Evolutionary conservation across 2,888 invertebrate genomes (phyloP).

Genomic region (Shargacucullia verbasci): DNA sequence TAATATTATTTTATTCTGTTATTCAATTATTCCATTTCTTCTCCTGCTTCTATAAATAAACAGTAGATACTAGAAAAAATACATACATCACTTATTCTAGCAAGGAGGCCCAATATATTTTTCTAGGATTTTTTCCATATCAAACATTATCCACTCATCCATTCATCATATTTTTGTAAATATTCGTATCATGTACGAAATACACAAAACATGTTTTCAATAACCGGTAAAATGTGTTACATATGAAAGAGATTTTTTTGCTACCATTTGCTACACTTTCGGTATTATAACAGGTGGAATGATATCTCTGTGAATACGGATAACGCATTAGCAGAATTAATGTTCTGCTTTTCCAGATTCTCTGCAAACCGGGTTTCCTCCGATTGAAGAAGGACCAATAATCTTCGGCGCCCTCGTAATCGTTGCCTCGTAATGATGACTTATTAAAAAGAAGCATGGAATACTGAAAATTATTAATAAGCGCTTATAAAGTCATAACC

Average conservation of each 20-base stretch:
- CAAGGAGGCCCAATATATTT: not conserved
- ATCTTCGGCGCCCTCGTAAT: constrained; percentile 42
- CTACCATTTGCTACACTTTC: constrained; percentile 26
- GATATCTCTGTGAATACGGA: constrained; percentile 60
- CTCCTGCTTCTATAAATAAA: not conserved
- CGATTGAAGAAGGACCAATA: constrained; percentile 57
- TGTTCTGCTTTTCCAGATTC: constrained; percentile 67
- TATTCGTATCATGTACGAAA: constrained; percentile 26
- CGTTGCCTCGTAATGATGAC: no score
- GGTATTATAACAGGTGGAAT: constrained; percentile 41
- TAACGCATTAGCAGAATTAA: constrained; percentile 76
- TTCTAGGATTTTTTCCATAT: not conserved
- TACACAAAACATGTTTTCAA: constrained; percentile 37
- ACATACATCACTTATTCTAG: no score
- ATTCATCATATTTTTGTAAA: constrained; percentile 35
- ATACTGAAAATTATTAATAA: no score
- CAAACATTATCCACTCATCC: constrained; percentile 9
- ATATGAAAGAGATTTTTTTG: constrained; percentile 31
- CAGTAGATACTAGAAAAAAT: not conserved
- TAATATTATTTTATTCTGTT: not conserved
- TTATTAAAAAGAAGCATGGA: constrained; percentile 44
- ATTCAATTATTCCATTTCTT: no score
- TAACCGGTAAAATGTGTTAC: constrained; percentile 35
- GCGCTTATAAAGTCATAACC: no score
- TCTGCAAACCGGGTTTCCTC: constrained; percentile 62